Conservation (phyloP, 2,797 vertebrate species). For the Cossypha heuglini region DNA sequence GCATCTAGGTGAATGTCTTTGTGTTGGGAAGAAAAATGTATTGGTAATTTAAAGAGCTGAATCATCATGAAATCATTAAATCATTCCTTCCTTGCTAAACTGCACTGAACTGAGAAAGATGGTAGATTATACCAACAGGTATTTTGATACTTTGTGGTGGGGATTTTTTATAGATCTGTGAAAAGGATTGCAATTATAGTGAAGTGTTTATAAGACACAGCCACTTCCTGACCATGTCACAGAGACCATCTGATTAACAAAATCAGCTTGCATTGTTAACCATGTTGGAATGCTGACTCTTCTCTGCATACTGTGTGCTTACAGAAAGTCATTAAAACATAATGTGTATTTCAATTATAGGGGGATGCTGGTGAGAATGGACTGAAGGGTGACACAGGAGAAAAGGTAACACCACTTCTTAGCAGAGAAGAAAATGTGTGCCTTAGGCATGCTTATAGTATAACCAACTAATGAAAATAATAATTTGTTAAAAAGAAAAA, state of each 20-base stretch:
- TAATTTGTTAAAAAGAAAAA: background rate
- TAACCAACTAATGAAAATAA: background rate
- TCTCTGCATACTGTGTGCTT: background rate
- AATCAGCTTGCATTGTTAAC: background rate
- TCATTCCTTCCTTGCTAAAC: background rate
- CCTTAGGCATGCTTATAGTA: background rate
- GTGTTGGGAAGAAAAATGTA: background rate
- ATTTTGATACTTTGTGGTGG: background rate
- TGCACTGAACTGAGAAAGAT: background rate
- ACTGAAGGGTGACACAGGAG: constrained; percentile 86
- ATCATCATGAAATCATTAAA: background rate
- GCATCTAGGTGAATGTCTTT: background rate
- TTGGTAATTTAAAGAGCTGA: background rate
- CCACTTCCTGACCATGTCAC: background rate
- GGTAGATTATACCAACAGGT: background rate
- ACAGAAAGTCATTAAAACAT: background rate
- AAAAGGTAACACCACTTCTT: constrained; percentile 85
- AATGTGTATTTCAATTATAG: constrained; percentile 66
- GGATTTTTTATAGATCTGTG: background rate
- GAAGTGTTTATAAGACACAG: background rate
- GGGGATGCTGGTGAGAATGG: constrained; percentile 91
- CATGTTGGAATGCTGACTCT: background rate
- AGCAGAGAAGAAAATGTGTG: background rate
- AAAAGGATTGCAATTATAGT: background rate
- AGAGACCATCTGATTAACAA: background rate